A percentile compares a stretch with the other conserved stretches of the same genome.
These are phyloP conservation scores for Enteromius trimaculatus DNA, from an alignment of 2,797 vertebrate species.

Conservation along the genomic window DNA sequence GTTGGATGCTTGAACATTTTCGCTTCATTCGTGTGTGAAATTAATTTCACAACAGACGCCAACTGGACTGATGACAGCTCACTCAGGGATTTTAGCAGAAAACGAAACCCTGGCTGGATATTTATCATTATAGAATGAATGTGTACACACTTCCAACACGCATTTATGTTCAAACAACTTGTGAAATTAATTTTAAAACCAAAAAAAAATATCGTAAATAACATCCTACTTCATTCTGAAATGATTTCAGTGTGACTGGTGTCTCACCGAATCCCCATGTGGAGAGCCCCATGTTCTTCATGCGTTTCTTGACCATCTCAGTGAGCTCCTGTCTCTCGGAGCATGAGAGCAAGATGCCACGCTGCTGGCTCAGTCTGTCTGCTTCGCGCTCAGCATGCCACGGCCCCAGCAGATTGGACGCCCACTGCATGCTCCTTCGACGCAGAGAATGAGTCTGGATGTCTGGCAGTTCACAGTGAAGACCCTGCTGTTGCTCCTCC, in stretches of 20 bases:
- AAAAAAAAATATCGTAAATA: neutral
- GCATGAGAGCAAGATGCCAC: slow-evolving; percentile 77
- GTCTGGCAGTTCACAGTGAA: slow-evolving; percentile 71
- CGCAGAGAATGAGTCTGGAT: slow-evolving; percentile 69
- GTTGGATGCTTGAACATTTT: too few species aligned
- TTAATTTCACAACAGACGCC: too few species aligned
- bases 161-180: too few species aligned
- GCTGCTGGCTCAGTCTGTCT: slow-evolving; percentile 79
- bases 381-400: slow-evolving; percentile 74
- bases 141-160: too few species aligned
- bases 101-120: too few species aligned
- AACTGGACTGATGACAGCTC: too few species aligned
- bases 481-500: slow-evolving; percentile 46
- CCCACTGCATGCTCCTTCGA: slow-evolving; percentile 84
- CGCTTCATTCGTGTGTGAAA: too few species aligned
- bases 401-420: slow-evolving; percentile 78
- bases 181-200: neutral
- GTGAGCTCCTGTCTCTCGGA: slow-evolving; percentile 84
- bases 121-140: too few species aligned
- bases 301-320: slow-evolving; percentile 83
- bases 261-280: slow-evolving; percentile 76
- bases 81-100: too few species aligned
- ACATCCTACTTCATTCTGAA: neutral
- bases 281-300: slow-evolving; percentile 84
- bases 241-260: neutral